Evolutionary conservation across 2,113 vertebrate species (phyloP), one percentile per base, ranked within the genome.

Genomic region (Turdus rufiventris): DNA sequence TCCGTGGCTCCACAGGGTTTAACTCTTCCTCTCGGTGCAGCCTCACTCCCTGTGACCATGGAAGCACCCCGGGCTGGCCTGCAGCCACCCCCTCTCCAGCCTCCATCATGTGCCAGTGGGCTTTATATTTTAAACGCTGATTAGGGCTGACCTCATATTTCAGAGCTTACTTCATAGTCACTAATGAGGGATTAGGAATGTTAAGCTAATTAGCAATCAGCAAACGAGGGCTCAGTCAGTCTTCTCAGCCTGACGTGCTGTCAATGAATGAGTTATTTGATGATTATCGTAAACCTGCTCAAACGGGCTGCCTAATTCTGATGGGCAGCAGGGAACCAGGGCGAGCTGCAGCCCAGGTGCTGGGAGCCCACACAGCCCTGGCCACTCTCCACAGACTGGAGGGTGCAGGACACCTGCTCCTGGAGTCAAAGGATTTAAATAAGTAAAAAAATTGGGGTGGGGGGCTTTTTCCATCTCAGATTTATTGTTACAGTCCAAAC

Each of bases 181-280:
- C 86, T 97, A 97, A 97, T 94, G 95, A 96, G 95, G 96, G 95
- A 96, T 97, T 95, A 97, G 88, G 91, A 94, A 88, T 58, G 94
- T 94, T 96, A 96, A 97, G 96, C 91, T 97, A 97, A 97, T 97
- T 95, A 97, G 75, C 85, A 85, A 77, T 86, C 88, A 82, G 94
- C 93, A 93, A 96, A 95, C 3, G 93, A 90, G 85, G 88, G 88
- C 94, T 95, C 90, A 67, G 87, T 85, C 63, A 60, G 91, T 57
- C 83, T 91, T 63, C 89, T 91, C 95, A 94, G 88, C 78, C 82
- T 89, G 93, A 85, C 78, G 7, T 0, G 63, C 91, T 91, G 94
- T 94, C 95, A 71, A 77, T 71, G 90, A 88, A 67, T 3, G 16
- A 51, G 82, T 88, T 85, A 93, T 85, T 88, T 79, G 93, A 86